A percentile compares a stretch with the other conserved stretches of the same genome.
Evolutionary conservation across 1,140 invertebrate species (phyloP).

Genomic region (Heliothis subflexa): DNA sequence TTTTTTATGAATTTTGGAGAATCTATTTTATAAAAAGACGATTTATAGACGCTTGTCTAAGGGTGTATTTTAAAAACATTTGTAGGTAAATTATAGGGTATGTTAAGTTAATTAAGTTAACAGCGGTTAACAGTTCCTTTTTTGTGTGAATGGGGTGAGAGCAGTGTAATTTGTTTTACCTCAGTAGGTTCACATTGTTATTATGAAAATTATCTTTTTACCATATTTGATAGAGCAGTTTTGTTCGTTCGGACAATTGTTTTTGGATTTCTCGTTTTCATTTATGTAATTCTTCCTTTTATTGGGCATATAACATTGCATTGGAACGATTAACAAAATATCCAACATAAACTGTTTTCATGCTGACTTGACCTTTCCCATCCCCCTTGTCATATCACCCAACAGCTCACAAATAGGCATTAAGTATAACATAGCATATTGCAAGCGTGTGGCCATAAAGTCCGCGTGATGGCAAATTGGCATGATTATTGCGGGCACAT

Average conservation of each 20-base stretch:
- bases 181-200: background rate
- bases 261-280: background rate
- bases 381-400: too few species aligned
- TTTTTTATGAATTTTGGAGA: conserved; percentile 23
- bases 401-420: too few species aligned
- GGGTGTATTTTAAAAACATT: background rate
- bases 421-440: background rate
- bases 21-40: conserved; percentile 20
- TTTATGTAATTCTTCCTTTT: background rate
- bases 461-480: conserved; percentile 9
- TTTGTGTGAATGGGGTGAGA: background rate
- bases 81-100: conserved; percentile 28
- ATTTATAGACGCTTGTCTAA: conserved; percentile 22
- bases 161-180: background rate
- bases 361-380: too few species aligned
- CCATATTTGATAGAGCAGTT: conserved; percentile 1
- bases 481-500: conserved; percentile 36
- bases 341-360: too few species aligned
- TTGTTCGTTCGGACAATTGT: too few species aligned
- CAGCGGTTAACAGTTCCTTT: background rate
- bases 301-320: too few species aligned
- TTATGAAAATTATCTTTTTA: background rate
- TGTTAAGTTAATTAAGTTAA: conserved; percentile 17
- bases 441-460: conserved; percentile 7
- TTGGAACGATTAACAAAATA: too few species aligned